Base-by-base conservation (phyloP, 1,140 invertebrate species). In the Chironomus tepperi region DNA sequence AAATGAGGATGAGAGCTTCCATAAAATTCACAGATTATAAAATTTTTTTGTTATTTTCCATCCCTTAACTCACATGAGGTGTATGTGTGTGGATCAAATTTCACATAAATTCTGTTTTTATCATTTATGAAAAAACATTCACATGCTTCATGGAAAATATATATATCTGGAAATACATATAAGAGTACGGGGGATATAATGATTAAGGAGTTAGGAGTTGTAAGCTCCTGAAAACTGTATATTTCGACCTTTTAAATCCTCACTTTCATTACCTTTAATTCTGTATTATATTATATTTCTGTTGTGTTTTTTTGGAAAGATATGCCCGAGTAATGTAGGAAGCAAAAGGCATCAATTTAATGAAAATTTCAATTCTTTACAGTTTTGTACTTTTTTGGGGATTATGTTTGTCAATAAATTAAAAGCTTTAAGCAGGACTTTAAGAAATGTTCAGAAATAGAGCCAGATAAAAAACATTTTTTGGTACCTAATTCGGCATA, bases 21-120 rank as follows among this genome's bases (percentile, higher is more conserved):
- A 3, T 57, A 57, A 57, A 57, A 57, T 57, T 57, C 47, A n/a
- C 47, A 57, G 47, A 57, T 57, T 57, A 57, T 57, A 57, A 57
- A 57, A 57, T 47, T 47, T 47, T 47, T 47, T n/a, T 57, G 12
- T 57, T 57, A 57, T 57, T 57, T 57, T 57, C 3, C 12, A 57
- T 57, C 12, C 47, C 3, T 57, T 8, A 57, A 12, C 5, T 15
- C 47, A 15, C 10, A 34, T 34, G 3, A 57, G n/a, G 47, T 57
- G 47, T 12, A 57, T 57, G n/a, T 57, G 47, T 15, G 15, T 5
- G n/a, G n/a, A 57, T 57, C 47, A 57, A 57, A 57, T n/a, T n/a
- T 57, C n/a, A 57, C n/a, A 57, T n/a, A 57, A 57, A 57, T 57
- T 12, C 47, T 57, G 12, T 57, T 57, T 47, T 57, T 57, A 57